Percentiles rank a stretch among this genome's conserved stretches.
These are phyloP conservation scores for Emys orbicularis DNA, from an alignment of 2,797 vertebrate genomes.

Conservation along the genomic window DNA sequence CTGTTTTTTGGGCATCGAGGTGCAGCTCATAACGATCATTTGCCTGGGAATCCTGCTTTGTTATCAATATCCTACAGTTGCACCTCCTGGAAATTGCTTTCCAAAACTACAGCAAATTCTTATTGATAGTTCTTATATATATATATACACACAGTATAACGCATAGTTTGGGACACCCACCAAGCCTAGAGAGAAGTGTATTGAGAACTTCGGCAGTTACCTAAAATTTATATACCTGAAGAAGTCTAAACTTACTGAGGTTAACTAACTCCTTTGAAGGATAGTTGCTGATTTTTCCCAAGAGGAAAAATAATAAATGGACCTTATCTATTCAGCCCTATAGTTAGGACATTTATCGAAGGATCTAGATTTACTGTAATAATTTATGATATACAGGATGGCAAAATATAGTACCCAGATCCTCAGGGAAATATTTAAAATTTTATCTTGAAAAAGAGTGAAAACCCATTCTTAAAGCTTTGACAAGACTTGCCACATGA, in stretches of 20 bases:
- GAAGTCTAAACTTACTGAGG: not conserved
- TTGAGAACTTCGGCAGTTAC: conserved; percentile 22
- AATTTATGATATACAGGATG: not conserved
- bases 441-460: not conserved
- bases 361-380: conserved; percentile 8
- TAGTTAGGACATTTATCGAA: conserved; percentile 10
- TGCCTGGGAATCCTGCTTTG: not conserved
- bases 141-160: not conserved
- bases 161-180: not conserved
- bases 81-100: not conserved
- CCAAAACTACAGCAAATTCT: conserved; percentile 26
- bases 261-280: not conserved
- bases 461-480: not conserved
- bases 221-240: conserved; percentile 36
- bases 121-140: conserved; percentile 38
- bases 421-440: conserved; percentile 1
- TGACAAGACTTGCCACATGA: not conserved
- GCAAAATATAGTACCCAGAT: not conserved
- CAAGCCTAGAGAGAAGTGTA: not conserved
- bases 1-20: not conserved
- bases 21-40: not conserved
- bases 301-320: conserved; percentile 31
- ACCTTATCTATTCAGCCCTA: not conserved
- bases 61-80: not conserved
- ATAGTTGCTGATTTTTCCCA: not conserved